Evolutionary conservation across 2,888 invertebrate genomes (phyloP).

Genomic region (Lochmaea crataegi): DNA sequence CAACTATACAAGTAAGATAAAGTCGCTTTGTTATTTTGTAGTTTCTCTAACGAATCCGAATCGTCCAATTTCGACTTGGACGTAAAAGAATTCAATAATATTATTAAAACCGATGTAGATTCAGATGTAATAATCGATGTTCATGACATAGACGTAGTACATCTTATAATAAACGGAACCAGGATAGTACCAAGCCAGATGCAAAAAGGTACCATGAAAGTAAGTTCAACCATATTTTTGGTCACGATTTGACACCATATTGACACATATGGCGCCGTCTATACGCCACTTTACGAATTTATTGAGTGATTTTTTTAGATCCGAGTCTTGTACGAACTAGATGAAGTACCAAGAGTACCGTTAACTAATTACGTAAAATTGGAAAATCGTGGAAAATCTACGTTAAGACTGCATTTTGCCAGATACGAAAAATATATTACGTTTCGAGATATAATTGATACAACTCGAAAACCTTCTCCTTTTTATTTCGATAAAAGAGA

Average conservation of each 20-base stretch:
- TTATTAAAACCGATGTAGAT: neutral
- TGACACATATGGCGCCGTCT: too few species aligned
- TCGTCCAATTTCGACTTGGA: neutral
- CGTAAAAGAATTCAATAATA: neutral
- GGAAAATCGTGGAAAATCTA: conserved; percentile 50
- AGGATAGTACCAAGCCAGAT: neutral
- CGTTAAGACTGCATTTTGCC: conserved; percentile 50
- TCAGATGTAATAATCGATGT: neutral
- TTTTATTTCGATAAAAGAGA: conserved; percentile 72
- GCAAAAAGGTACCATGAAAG: conserved; percentile 6
- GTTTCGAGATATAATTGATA: conserved; percentile 45
- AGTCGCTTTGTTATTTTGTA: neutral
- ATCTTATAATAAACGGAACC: conserved; percentile 3
- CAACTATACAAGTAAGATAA: neutral
- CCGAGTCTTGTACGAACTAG: conserved; percentile 48
- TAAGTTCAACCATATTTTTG: neutral
- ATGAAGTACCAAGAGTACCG: conserved; percentile 38
- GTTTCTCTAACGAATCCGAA: neutral
- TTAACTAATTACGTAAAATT: conserved; percentile 45
- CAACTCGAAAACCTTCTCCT: conserved; percentile 25
- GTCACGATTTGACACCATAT: too few species aligned
- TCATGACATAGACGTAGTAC: neutral
- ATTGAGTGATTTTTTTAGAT: too few species aligned
- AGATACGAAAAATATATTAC: conserved; percentile 59
- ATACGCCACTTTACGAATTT: too few species aligned